Conservation (phyloP, 1,140 invertebrate species). For the Delia radicum region DNA sequence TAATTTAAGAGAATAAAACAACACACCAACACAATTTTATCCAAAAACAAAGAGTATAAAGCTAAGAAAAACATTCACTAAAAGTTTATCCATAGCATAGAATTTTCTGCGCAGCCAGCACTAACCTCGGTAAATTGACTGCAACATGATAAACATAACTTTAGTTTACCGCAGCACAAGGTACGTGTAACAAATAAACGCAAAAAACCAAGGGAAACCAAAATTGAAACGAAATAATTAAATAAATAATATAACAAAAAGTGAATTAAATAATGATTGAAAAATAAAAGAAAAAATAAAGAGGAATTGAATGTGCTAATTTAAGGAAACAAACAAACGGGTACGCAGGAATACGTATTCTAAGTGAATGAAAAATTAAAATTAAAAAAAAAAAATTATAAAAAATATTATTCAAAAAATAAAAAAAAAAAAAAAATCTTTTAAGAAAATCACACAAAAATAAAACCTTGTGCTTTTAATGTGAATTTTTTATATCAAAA, state of each 20-base stretch:
- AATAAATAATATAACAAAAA: not conserved
- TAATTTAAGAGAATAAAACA: not conserved
- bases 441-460: not conserved
- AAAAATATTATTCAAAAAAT: not conserved
- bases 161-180: slow-evolving; percentile 21
- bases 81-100: not conserved
- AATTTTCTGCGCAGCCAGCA: not conserved
- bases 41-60: not conserved
- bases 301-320: not conserved
- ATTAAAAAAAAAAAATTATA: not conserved
- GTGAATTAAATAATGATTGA: not conserved
- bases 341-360: slow-evolving; percentile 18
- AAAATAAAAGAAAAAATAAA: not conserved
- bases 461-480: not conserved
- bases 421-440: not conserved
- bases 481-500: not conserved
- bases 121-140: slow-evolving; percentile 13
- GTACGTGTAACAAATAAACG: slow-evolving; percentile 16
- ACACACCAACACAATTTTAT: not conserved
- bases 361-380: not conserved
- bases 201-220: not conserved
- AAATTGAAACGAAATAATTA: not conserved
- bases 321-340: not conserved
- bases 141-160: slow-evolving; percentile 14
- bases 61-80: not conserved